A percentile compares a stretch with the other conserved stretches of the same genome.
These are phyloP conservation scores for Diploptera punctata DNA, from an alignment of 2,888 invertebrate genomes.

Conservation along the genomic window DNA sequence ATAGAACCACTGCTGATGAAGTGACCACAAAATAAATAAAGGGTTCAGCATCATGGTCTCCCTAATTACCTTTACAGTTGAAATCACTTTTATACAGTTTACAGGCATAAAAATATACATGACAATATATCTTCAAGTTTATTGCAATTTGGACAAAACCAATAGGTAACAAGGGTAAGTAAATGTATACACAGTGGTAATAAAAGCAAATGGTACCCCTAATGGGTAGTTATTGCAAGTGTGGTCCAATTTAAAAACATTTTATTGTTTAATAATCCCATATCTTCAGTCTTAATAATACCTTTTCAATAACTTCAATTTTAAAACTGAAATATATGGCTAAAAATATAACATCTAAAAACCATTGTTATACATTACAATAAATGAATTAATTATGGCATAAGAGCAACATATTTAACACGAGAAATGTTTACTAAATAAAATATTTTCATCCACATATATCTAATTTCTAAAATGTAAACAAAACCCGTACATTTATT, in stretches of 20 bases:
- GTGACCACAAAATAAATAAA: too few species aligned
- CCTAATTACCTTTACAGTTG: too few species aligned
- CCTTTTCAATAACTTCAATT: background rate
- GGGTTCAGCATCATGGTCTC: too few species aligned
- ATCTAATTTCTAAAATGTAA: background rate
- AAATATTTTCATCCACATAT: background rate
- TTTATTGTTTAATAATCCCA: background rate
- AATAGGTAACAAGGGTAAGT: background rate
- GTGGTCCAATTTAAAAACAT: background rate
- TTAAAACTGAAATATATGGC: background rate
- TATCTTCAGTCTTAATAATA: background rate
- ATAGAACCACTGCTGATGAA: too few species aligned
- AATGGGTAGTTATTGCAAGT: background rate
- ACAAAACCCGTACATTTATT: slow-evolving; percentile 1
- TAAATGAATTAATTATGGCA: background rate
- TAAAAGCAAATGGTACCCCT: background rate
- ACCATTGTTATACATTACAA: background rate
- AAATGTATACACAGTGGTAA: background rate
- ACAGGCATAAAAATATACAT: too few species aligned
- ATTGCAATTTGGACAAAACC: background rate
- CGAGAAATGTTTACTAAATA: background rate
- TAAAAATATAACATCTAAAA: background rate
- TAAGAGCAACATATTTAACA: slow-evolving; percentile 16
- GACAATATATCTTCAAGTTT: background rate
- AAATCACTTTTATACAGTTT: too few species aligned